phyloP scores from a whole-genome alignment of 2,888 invertebrate species.

The Polydrusus pterygomalis region DNA sequence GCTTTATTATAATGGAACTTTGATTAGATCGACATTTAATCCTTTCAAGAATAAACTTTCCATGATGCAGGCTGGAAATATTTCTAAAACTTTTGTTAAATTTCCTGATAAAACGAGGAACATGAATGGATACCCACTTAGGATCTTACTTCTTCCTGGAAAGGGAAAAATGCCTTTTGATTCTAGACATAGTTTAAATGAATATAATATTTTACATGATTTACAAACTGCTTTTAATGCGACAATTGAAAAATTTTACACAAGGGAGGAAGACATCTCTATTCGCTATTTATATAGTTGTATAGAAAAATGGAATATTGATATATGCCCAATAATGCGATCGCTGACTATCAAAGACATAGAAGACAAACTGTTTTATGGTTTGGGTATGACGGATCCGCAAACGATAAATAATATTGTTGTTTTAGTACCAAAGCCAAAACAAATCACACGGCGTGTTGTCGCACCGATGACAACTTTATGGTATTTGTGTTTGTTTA shows the following conservation, averaged over 20 bases:
- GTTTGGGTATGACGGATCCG: neutral
- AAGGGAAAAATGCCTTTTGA: neutral
- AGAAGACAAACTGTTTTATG: neutral
- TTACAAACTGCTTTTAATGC: neutral
- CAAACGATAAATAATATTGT: neutral
- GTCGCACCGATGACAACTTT: neutral
- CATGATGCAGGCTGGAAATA: neutral
- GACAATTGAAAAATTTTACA: neutral
- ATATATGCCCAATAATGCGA: neutral
- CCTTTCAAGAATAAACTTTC: neutral
- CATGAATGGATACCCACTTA: constrained; percentile 2
- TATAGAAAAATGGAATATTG: neutral
- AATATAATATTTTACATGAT: neutral
- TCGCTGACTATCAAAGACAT: neutral
- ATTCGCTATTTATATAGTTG: neutral
- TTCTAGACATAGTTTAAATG: neutral
- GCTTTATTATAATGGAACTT: neutral
- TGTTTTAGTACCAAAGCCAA: neutral
- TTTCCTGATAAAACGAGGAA: constrained; percentile 12
- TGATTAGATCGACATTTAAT: neutral
- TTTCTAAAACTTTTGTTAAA: neutral
- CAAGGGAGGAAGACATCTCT: neutral
- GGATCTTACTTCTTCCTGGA: neutral
- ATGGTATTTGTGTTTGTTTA: neutral
- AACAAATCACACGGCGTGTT: neutral